A percentile compares a stretch with the other conserved stretches of the same genome.
Evolutionary conservation across 2,888 invertebrate species (phyloP).

Genomic region (Empis stercorea): DNA sequence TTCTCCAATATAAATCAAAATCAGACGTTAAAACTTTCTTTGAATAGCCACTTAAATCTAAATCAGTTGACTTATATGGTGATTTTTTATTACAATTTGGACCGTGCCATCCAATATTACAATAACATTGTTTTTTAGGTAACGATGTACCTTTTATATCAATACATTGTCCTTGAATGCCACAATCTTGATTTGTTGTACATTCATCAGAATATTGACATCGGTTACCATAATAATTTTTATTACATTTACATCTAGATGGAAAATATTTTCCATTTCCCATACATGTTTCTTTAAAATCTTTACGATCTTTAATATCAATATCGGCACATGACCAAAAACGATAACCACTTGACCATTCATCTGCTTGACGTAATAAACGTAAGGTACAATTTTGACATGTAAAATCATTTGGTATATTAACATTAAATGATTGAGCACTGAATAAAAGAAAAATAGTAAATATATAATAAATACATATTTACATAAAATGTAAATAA

Average conservation of each 20-base stretch:
- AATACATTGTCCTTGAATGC: slow-evolving; percentile 71
- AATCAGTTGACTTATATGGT: slow-evolving; percentile 55
- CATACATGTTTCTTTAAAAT: slow-evolving; percentile 72
- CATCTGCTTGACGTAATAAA: slow-evolving; percentile 76
- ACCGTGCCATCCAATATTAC: slow-evolving; percentile 80
- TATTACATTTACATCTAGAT: slow-evolving; percentile 67
- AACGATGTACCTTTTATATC: slow-evolving; percentile 67
- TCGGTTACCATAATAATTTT: slow-evolving; percentile 63
- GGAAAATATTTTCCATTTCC: slow-evolving; percentile 69
- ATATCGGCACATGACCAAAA: slow-evolving; percentile 97
- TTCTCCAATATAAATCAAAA: slow-evolving; percentile 72
- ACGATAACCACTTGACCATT: slow-evolving; percentile 74
- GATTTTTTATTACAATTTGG: slow-evolving; percentile 70
- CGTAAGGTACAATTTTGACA: slow-evolving; percentile 85
- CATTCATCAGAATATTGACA: slow-evolving; percentile 90
- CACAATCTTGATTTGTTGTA: slow-evolving; percentile 70
- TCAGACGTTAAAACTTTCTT: slow-evolving; percentile 58
- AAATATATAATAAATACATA: too few relatives aligned
- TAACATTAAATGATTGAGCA: slow-evolving; percentile 68
- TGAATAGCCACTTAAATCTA: slow-evolving; percentile 59
- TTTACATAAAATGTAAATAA: too few relatives aligned
- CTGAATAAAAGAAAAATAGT: slow-evolving; percentile 38
- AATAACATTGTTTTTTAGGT: slow-evolving; percentile 78
- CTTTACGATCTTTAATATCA: slow-evolving; percentile 62
- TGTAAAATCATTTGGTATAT: slow-evolving; percentile 65